Base-by-base conservation (phyloP, 2,888 invertebrate species). In the Cerceris ruficornis region DNA sequence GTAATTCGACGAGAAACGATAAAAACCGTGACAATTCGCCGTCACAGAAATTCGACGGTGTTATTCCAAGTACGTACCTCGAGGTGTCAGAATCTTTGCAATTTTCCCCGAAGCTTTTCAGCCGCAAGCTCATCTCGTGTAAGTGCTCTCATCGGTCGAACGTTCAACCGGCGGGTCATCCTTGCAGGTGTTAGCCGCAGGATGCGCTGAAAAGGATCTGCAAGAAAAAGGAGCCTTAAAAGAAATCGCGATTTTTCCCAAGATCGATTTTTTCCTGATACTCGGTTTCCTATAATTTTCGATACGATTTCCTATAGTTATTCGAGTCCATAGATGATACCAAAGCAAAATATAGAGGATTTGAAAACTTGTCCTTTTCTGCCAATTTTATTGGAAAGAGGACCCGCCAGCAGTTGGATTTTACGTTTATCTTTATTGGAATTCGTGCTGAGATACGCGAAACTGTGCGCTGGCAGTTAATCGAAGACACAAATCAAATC, bases 371-470 rank as follows among this genome's bases (percentile, higher is more conserved):
- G 1, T 28, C 28, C 28, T 28, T 28, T 28, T 28, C 28, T 28
- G 28, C 28, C 28, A 28, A 4, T 28, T 28, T 28, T 28, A 28
- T 28, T 28, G 28, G 28, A 28, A 28, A 28, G 28, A 2, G 28
- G 28, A 28, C 28, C 4, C 28, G 28, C 52, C 52, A 79, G 81
- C 84, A 86, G 89, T 91, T 90, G 88, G 88, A 90, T 90, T 90
- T 91, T 91, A 91, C 86, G 89, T 90, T 90, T 89, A 91, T 88
- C 88, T 88, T 87, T 85, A 88, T 81, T 50, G 76, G 59, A 43
- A 39, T 15, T n/a, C 65, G 9, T 7, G 60, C 46, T 7, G 55
- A 54, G 64, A 65, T 52, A 39, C 69, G 58, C n/a, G 57, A 43
- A 43, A 69, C 69, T 54, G 60, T 65, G 15, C 14, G 6, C 15